Evolutionary conservation across 1,140 invertebrate genomes (phyloP).

Genomic region (Papilio polyxenes): DNA sequence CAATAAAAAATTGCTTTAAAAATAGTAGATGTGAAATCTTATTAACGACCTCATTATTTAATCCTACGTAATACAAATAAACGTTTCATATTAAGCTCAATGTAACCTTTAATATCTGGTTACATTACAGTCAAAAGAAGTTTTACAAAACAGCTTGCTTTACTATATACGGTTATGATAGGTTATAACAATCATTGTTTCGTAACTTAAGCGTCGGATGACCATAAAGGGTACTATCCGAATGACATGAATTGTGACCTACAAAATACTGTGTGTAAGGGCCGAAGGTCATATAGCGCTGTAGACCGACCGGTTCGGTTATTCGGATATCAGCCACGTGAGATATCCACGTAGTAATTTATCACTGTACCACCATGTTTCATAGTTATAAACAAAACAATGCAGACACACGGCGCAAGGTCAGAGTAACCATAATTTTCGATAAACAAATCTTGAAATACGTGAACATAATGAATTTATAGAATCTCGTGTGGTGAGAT

Average conservation of each 20-base stretch:
- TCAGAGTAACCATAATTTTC: conserved; percentile 25
- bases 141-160: background rate
- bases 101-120: background rate
- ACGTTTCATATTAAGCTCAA: background rate
- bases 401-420: background rate
- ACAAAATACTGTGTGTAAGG: conserved; percentile 4
- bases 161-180: background rate
- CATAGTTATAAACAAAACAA: conserved; percentile 32
- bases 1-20: background rate
- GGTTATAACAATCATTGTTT: background rate
- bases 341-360: conserved; percentile 20
- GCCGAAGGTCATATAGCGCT: conserved; percentile 6
- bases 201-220: background rate
- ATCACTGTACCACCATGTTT: conserved; percentile 11
- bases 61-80: background rate
- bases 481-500: conserved; percentile 9
- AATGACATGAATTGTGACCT: background rate
- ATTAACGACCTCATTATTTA: background rate
- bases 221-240: background rate
- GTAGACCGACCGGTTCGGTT: conserved; percentile 13
- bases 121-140: background rate
- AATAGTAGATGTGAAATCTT: background rate
- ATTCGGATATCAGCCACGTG: conserved; percentile 1
- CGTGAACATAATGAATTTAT: conserved; percentile 32
- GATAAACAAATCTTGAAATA: conserved; percentile 32